These are phyloP conservation scores for Chloroclysta siterata DNA, from an alignment of 2,888 invertebrate species.

Conservation along the genomic window DNA sequence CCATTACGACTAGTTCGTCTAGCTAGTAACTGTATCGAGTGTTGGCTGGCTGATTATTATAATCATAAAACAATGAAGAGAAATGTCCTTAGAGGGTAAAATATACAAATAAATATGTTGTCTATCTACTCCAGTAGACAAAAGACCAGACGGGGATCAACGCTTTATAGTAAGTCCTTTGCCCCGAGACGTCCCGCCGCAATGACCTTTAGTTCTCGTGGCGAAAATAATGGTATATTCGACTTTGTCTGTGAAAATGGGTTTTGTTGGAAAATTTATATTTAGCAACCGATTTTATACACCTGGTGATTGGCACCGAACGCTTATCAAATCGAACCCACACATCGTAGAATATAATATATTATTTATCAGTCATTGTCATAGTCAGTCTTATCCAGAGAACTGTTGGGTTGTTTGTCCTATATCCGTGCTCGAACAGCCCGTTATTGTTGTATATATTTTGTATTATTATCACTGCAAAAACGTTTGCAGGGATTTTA, in stretches of 20 bases:
- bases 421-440: no score
- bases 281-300: background rate
- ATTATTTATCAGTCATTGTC: no score
- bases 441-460: no score
- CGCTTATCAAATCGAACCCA: background rate
- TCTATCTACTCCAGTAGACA: constrained; percentile 8
- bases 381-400: background rate
- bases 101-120: constrained; percentile 22
- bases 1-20: background rate
- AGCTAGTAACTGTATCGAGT: background rate
- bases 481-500: no score
- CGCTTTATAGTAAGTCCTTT: constrained; percentile 28
- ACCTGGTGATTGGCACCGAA: background rate
- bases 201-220: constrained; percentile 17
- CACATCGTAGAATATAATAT: background rate
- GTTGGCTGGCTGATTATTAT: no score
- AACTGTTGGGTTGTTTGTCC: background rate
- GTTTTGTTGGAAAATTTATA: background rate
- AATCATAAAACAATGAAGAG: no score
- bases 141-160: constrained; percentile 31
- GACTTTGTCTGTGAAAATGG: constrained; percentile 1
- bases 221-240: constrained; percentile 13
- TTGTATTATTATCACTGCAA: no score
- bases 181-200: constrained; percentile 13
- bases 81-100: background rate